Base-by-base conservation (phyloP, 2,113 vertebrate species). In the Brienomyrus brachyistius region DNA sequence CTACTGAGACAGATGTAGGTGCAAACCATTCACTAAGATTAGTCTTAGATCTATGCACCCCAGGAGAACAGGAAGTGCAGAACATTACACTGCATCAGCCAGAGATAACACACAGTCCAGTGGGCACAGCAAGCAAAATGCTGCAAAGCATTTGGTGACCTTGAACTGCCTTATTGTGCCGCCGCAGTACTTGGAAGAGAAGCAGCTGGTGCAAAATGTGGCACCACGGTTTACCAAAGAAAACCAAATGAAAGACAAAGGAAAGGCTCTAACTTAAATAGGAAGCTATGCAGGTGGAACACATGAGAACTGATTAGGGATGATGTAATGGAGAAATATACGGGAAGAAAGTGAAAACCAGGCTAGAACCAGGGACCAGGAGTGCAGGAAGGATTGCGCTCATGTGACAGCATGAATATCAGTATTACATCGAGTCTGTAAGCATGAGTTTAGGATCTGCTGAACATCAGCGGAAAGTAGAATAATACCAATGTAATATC, bases 131-230 rank as follows among this genome's bases (percentile, higher is more conserved):
- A 45, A 86, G 90, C 84, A 90, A 90, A 91, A 1, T 89, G 80
- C 86, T 88, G 89, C 88, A 89, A 86, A 92, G 90, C 91, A 91
- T 85, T 92, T 94, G 93, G 93, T 90, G 94, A 91, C 92, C 93
- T 91, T 92, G 91, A 91, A 91, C 91, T 90, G 92, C n/a, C 91
- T 90, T 91, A 90, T 88, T 89, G 87, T 59, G 90, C 50, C 50
- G n/a, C 51, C 80, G 80, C 21, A 51, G 52, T 31, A 88, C 87
- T 70, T 91, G 89, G 86, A 91, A 91, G 89, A 89, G 87, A 48
- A 92, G 93, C 95, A 96, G 95, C 95, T 95, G 95, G 95, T 90
- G 92, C 93, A 94, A 95, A 95, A 94, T 92, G 62, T 31, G 62
- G n/a, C 27, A 70, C 62, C 27, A 70, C 0, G 10, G 9, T 70